phyloP scores from a whole-genome alignment of 2,888 invertebrate genomes.

The Malthinus flaveolus region DNA sequence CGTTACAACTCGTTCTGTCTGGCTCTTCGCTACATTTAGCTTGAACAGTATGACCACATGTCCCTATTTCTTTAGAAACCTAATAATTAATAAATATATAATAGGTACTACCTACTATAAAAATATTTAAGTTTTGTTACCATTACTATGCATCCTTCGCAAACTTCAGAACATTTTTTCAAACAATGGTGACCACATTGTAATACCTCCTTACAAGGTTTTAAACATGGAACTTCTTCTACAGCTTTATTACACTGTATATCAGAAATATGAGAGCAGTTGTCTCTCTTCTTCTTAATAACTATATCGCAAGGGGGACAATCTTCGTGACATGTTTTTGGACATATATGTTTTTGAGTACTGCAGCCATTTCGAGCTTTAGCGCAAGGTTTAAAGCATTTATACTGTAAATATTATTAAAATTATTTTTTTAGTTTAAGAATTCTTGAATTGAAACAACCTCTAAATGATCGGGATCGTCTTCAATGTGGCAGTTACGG shows the following conservation, averaged over 20 bases:
- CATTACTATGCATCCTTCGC: slow-evolving; percentile 55
- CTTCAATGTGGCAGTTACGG: slow-evolving; percentile 59
- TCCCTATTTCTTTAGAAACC: slow-evolving; percentile 54
- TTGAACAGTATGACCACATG: slow-evolving; percentile 46
- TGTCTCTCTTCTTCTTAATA: too few relatives aligned
- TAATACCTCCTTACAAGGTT: slow-evolving; percentile 50
- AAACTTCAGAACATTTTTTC: slow-evolving; percentile 54
- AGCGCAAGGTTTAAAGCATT: slow-evolving; percentile 43
- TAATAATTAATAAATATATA: slow-evolving; percentile 34
- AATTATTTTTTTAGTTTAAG: background rate
- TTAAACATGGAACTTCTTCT: too few relatives aligned
- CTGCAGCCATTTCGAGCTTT: background rate
- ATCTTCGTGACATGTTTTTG: slow-evolving; percentile 55
- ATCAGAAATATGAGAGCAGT: too few relatives aligned
- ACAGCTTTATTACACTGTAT: too few relatives aligned
- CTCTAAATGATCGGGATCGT: slow-evolving; percentile 63
- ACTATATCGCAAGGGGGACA: slow-evolving; percentile 54
- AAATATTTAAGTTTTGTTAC: slow-evolving; percentile 41
- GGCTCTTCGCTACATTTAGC: slow-evolving; percentile 53
- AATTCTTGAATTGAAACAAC: background rate
- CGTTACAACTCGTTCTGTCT: slow-evolving; percentile 46
- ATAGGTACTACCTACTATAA: too few relatives aligned
- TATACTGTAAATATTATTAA: slow-evolving; percentile 53
- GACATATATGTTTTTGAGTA: slow-evolving; percentile 27
- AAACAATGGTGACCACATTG: background rate